These are phyloP conservation scores for Agapornis roseicollis DNA, from an alignment of 2,113 vertebrate genomes.

Conservation along the genomic window DNA sequence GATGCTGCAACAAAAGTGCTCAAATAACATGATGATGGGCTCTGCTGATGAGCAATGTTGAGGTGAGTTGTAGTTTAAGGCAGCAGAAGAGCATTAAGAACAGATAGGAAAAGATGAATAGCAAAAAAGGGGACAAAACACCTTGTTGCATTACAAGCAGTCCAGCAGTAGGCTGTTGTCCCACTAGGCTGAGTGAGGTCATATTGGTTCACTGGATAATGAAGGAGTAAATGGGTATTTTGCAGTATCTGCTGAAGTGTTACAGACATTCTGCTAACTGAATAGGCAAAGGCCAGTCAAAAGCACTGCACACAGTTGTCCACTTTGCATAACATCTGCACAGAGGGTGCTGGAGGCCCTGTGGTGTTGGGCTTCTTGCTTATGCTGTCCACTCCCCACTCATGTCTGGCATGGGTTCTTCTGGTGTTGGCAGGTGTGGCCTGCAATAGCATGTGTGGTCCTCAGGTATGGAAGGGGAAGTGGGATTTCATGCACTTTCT, in stretches of 20 bases:
- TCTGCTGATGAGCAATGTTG: fast-evolving
- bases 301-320: fast-evolving
- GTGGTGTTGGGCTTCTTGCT: not conserved
- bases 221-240: not conserved
- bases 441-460: not conserved
- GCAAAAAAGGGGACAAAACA: not conserved
- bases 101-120: not conserved
- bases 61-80: not conserved
- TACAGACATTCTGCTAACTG: not conserved
- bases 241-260: not conserved
- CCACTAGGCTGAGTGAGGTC: not conserved
- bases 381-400: not conserved
- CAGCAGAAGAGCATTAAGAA: not conserved
- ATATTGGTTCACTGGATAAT: not conserved
- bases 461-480: not conserved
- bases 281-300: not conserved
- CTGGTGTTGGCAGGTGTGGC: not conserved
- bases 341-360: not conserved
- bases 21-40: not conserved
- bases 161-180: not conserved
- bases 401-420: not conserved
- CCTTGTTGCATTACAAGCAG: not conserved
- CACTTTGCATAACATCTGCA: not conserved
- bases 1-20: not conserved
- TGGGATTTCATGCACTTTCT: not conserved